Percentiles rank a stretch among this genome's conserved stretches.
Evolutionary conservation across 2,113 vertebrate genomes (phyloP).

Genomic region (Cottus gobio): DNA sequence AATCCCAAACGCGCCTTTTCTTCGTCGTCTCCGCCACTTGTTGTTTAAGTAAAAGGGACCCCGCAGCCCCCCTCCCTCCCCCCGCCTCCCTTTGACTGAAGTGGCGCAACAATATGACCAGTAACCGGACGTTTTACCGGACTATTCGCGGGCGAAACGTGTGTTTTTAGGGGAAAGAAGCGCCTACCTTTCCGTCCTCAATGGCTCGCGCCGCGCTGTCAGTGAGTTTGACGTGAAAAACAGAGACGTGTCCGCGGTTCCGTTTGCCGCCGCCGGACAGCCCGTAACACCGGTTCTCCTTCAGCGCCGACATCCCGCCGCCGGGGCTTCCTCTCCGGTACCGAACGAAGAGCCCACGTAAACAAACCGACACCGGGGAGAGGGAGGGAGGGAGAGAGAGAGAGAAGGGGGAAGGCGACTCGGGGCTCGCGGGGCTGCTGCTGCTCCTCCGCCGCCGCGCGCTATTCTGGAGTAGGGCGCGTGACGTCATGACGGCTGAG

Average conservation of each 20-base stretch:
- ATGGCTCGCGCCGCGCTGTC: constrained; percentile 91
- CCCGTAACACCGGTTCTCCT: constrained; percentile 88
- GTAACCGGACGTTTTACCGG: fast-evolving
- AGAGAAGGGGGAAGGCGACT: too few species aligned
- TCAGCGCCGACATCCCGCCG: constrained; percentile 85
- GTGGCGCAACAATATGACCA: neutral
- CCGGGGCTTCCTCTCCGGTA: too few species aligned
- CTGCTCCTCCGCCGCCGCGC: constrained; percentile 50
- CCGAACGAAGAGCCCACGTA: too few species aligned
- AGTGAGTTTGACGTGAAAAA: constrained; percentile 94
- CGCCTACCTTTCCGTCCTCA: constrained; percentile 84
- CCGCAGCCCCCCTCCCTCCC: too few species aligned
- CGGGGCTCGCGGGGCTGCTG: too few species aligned
- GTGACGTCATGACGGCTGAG: constrained; percentile 68
- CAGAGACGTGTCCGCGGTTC: constrained; percentile 85
- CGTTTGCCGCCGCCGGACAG: constrained; percentile 87
- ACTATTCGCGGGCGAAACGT: neutral
- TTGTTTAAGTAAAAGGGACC: neutral
- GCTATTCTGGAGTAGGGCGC: constrained; percentile 72
- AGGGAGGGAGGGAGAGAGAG: too few species aligned
- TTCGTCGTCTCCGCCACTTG: neutral
- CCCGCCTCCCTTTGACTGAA: neutral
- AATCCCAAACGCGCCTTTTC: constrained; percentile 15
- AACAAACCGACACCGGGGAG: too few species aligned
- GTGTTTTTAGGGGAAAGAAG: neutral